A percentile compares a stretch with the other conserved stretches of the same genome.
phyloP scores from a whole-genome alignment of 2,797 vertebrate genomes.

The Dallia pectoralis region DNA sequence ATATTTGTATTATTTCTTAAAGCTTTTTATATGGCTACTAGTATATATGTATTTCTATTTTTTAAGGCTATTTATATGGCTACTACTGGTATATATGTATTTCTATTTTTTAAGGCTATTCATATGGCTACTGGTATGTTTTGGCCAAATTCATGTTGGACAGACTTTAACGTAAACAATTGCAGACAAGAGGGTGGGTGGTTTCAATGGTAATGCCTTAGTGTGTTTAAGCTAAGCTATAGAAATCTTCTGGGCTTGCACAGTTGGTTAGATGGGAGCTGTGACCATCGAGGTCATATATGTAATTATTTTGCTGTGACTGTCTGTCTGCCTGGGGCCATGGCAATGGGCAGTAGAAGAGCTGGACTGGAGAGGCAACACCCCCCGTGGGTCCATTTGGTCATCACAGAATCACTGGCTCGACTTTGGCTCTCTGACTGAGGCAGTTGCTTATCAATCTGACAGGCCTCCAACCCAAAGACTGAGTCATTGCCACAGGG shows the following conservation, averaged over 20 bases:
- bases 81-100: too few species aligned
- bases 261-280: not conserved
- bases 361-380: constrained; percentile 4
- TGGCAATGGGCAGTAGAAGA: not conserved
- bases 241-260: not conserved
- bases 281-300: not conserved
- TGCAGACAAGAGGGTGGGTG: not conserved
- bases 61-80: too few species aligned
- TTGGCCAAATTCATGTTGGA: not conserved
- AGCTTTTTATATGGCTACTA: too few species aligned
- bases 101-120: too few species aligned
- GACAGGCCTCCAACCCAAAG: constrained; percentile 16
- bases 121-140: too few species aligned
- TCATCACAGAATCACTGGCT: not conserved
- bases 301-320: not conserved
- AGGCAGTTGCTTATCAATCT: constrained; percentile 16
- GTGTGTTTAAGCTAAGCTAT: not conserved
- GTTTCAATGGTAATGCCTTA: not conserved
- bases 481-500: not conserved
- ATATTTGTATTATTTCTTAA: too few species aligned
- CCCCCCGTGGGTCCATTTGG: not conserved
- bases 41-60: too few species aligned
- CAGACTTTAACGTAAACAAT: not conserved
- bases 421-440: not conserved
- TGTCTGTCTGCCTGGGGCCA: constrained; percentile 1